A percentile compares a stretch with the other conserved stretches of the same genome.
These are phyloP conservation scores for Crotalus helleri DNA, from an alignment of 2,113 vertebrate species.

Conservation along the genomic window DNA sequence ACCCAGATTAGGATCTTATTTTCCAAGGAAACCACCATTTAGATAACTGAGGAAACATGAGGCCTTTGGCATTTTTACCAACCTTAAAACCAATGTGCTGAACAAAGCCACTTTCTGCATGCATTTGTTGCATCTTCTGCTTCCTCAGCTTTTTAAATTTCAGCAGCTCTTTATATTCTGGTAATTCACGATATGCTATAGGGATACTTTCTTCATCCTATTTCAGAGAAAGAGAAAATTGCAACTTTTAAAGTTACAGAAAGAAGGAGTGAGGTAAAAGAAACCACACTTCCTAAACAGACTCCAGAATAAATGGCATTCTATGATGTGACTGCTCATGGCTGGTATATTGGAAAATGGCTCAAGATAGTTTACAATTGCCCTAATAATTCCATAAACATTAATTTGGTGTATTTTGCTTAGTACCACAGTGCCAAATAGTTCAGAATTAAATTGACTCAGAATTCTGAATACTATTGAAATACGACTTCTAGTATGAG, in stretches of 20 bases:
- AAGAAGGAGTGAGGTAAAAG: not conserved
- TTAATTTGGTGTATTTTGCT: not conserved
- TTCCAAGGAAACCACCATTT: not conserved
- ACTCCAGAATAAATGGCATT: not conserved
- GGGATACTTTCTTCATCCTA: conserved; percentile 91
- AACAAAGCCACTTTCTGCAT: conserved; percentile 80
- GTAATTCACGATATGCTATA: conserved; percentile 79
- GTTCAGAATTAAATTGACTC: not conserved
- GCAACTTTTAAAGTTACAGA: not conserved
- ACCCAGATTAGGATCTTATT: not conserved
- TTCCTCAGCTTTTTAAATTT: conserved; percentile 94
- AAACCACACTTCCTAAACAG: not conserved
- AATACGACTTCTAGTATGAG: not conserved
- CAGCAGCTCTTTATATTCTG: conserved; percentile 94
- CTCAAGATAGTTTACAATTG: not conserved
- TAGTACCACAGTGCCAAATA: not conserved
- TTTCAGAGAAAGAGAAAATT: conserved; percentile 9
- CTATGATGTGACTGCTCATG: not conserved
- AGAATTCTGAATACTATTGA: not conserved
- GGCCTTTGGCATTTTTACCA: not conserved
- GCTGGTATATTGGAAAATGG: not conserved
- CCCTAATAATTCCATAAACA: not conserved
- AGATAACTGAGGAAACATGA: not conserved
- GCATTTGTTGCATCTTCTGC: conserved; percentile 88
- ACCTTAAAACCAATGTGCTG: conserved; percentile 94